These are phyloP conservation scores for Enteromius radiatus DNA, from an alignment of 2,797 vertebrate genomes.

Conservation along the genomic window DNA sequence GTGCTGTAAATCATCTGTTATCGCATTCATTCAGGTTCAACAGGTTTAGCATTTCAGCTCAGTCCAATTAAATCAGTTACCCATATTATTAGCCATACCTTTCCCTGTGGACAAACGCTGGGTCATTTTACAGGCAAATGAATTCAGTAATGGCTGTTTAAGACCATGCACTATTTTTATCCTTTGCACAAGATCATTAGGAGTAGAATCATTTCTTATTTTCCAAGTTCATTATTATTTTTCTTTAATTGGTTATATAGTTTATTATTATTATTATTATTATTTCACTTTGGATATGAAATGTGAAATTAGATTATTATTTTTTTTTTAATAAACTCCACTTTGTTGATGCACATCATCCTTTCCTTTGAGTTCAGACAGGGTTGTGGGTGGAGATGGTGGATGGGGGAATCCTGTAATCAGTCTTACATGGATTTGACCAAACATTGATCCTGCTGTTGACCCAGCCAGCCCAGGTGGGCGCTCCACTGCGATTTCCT, in stretches of 20 bases:
- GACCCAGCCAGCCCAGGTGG: slow-evolving; percentile 42
- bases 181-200: background rate
- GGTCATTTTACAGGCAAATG: slow-evolving; percentile 16
- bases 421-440: slow-evolving; percentile 31
- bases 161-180: background rate
- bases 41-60: slow-evolving; percentile 60
- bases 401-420: slow-evolving; percentile 40
- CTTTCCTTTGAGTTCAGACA: slow-evolving; percentile 6
- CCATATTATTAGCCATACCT: slow-evolving; percentile 33
- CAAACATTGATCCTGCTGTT: slow-evolving; percentile 44
- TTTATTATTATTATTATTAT: background rate
- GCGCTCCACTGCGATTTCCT: slow-evolving; percentile 37
- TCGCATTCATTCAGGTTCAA: slow-evolving; percentile 61
- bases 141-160: background rate
- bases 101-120: slow-evolving; percentile 9
- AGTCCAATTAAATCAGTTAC: slow-evolving; percentile 44
- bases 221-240: background rate
- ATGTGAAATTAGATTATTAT: too few species aligned
- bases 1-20: slow-evolving; percentile 59
- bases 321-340: background rate
- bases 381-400: slow-evolving; percentile 27
- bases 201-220: background rate
- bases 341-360: background rate
- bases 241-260: too few species aligned
- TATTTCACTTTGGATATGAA: background rate